phyloP scores from a whole-genome alignment of 2,888 invertebrate species.

The Malacosoma neustria region DNA sequence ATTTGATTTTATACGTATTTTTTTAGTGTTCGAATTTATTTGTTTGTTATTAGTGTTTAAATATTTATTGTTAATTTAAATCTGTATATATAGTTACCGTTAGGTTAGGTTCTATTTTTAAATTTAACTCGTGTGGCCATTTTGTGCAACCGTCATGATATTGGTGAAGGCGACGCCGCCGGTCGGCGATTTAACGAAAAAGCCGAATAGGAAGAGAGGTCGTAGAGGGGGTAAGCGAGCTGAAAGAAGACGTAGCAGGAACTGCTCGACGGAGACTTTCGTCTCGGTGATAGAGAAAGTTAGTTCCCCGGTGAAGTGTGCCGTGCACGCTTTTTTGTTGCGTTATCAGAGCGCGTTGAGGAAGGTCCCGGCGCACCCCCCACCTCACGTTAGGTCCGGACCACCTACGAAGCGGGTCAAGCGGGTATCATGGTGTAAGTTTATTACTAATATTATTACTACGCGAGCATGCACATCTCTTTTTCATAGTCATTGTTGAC shows the following conservation, averaged over 20 bases:
- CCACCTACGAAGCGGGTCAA: constrained; percentile 60
- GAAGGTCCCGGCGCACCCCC: constrained; percentile 49
- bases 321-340: constrained; percentile 54
- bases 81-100: constrained; percentile 19
- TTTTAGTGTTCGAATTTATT: constrained; percentile 8
- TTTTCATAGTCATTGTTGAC: too few relatives aligned
- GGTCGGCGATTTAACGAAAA: constrained; percentile 32
- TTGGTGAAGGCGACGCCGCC: constrained; percentile 37
- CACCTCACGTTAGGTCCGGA: constrained; percentile 54
- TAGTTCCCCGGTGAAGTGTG: constrained; percentile 47
- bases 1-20: constrained; percentile 10
- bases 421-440: constrained; percentile 68
- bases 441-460: neutral
- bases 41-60: constrained; percentile 1
- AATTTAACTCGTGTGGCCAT: constrained; percentile 40
- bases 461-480: too few relatives aligned
- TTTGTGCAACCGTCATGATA: constrained; percentile 42
- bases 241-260: constrained; percentile 38
- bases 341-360: constrained; percentile 56
- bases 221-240: constrained; percentile 41
- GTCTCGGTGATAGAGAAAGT: constrained; percentile 17
- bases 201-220: constrained; percentile 33
- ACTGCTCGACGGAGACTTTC: constrained; percentile 18
- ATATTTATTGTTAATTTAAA: constrained; percentile 20
- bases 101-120: constrained; percentile 23